Conservation (phyloP, 2,888 invertebrate genomes). For the Trilocha varians region DNA sequence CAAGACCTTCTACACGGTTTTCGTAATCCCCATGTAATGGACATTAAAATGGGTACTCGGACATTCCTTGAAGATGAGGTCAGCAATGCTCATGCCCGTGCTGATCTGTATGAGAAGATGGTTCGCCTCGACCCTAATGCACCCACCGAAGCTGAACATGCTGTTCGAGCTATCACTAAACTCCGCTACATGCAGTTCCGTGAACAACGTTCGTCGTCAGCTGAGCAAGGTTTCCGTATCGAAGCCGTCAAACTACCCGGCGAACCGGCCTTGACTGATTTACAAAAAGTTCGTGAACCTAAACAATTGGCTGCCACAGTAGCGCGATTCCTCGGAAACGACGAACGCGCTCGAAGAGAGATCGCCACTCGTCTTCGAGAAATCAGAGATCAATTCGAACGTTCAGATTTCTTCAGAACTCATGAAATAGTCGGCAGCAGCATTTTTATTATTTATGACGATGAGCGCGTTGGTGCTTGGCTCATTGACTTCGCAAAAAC, state of each 20-base stretch:
- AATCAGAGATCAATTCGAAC: constrained; percentile 85
- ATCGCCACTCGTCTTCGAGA: constrained; percentile 82
- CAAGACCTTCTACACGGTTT: constrained; percentile 95
- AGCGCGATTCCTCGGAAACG: constrained; percentile 80
- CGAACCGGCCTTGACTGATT: constrained; percentile 86
- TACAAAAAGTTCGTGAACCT: constrained; percentile 88
- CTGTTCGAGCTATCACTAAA: constrained; percentile 90
- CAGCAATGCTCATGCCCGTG: constrained; percentile 84
- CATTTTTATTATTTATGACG: constrained; percentile 94
- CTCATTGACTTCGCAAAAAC: constrained; percentile 98
- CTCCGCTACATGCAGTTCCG: constrained; percentile 97
- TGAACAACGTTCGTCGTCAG: constrained; percentile 93
- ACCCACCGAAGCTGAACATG: constrained; percentile 88
- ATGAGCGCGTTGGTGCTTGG: constrained; percentile 92
- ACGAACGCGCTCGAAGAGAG: constrained; percentile 77
- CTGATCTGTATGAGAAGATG: constrained; percentile 97
- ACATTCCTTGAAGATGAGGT: constrained; percentile 98
- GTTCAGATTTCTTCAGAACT: constrained; percentile 85
- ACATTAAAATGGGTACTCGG: constrained; percentile 96
- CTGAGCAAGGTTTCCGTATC: constrained; percentile 94
- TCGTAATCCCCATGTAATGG: constrained; percentile 94
- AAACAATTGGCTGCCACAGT: constrained; percentile 83
- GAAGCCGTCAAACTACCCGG: constrained; percentile 94
- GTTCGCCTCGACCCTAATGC: constrained; percentile 89
- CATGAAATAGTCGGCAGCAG: constrained; percentile 97